A percentile compares a stretch with the other conserved stretches of the same genome.
These are phyloP conservation scores for Ptychochromis oligacanthus DNA, from an alignment of 2,113 vertebrate genomes.

Conservation along the genomic window DNA sequence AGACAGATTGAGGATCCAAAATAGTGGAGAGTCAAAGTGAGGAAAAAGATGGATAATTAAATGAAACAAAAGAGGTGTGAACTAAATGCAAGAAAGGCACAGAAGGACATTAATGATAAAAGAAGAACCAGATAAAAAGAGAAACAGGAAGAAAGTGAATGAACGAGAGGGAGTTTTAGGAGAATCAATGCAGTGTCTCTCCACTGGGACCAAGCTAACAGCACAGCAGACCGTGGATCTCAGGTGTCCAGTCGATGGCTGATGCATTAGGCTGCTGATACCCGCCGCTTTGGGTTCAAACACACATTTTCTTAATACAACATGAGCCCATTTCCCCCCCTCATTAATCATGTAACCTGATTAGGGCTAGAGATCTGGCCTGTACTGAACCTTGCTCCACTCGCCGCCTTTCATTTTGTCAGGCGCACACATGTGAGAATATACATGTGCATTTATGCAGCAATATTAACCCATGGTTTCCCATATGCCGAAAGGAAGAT, in stretches of 20 bases:
- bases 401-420: constrained; percentile 69
- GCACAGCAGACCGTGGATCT: constrained; percentile 67
- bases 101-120: constrained; percentile 9
- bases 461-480: constrained; percentile 21
- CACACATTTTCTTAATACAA: constrained; percentile 87
- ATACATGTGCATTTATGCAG: constrained; percentile 36
- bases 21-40: constrained; percentile 24
- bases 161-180: constrained; percentile 50
- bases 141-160: constrained; percentile 50
- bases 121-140: constrained; percentile 7
- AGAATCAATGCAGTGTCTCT: constrained; percentile 68
- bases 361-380: constrained; percentile 65
- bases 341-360: constrained; percentile 85
- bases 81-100: constrained; percentile 23
- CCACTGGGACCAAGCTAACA: constrained; percentile 70
- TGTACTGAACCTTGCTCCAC: constrained; percentile 54
- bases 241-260: constrained; percentile 85
- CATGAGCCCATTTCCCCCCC: constrained; percentile 82
- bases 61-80: constrained; percentile 50
- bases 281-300: constrained; percentile 83
- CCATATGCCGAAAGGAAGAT: neutral
- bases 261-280: constrained; percentile 84
- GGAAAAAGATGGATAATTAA: constrained; percentile 31
- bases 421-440: constrained; percentile 41
- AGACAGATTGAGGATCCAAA: constrained; percentile 44